Evolutionary conservation across 2,113 vertebrate genomes (phyloP), one percentile per base, ranked within the genome.

Genomic region (Ailurus styani): DNA sequence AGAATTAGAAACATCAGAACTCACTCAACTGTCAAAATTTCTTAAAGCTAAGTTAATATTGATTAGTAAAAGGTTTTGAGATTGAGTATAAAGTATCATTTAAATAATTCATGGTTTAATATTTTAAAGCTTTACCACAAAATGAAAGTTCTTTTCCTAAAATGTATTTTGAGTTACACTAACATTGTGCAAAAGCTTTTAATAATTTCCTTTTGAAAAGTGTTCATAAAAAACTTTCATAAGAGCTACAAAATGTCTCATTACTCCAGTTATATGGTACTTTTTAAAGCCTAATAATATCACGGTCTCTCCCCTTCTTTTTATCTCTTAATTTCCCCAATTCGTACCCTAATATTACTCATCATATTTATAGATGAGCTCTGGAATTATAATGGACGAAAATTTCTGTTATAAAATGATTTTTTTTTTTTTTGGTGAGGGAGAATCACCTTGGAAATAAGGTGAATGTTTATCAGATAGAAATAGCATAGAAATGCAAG

Each of bases 101-200:
- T 29, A 94, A 93, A 92, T 40, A 86, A 47, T 42, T 93, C 18
- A 8, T 54, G 82, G 87, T 94, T 93, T 92, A 87, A 95, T 72
- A 9, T 27, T 47, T 11, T 68, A 57, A 47, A 77, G 72, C 34
- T 90, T 93, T 91, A 86, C 13, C 13, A 66, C 11, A 82, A 83
- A 73, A 84, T 62, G 50, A 81, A 96, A 72, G 5, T 55, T 95
- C n/a, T 95, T 90, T 54, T 57, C 50, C 78, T 18, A 91, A 96
- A 93, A 52, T 82, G 2, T 88, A 91, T 95, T 97, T 90, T 94
- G n/a, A 96, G 70, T 93, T 20, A 72, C 57, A 18, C 31, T 90
- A 93, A 87, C 45, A 54, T 92, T 97, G 55, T 97, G 97, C 40
- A 37, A 96, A 91, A 85, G 10, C 29, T 97, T 94, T 95, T 95